phyloP scores from a whole-genome alignment of 2,797 vertebrate species.

The Leontocebus nigricollis region DNA sequence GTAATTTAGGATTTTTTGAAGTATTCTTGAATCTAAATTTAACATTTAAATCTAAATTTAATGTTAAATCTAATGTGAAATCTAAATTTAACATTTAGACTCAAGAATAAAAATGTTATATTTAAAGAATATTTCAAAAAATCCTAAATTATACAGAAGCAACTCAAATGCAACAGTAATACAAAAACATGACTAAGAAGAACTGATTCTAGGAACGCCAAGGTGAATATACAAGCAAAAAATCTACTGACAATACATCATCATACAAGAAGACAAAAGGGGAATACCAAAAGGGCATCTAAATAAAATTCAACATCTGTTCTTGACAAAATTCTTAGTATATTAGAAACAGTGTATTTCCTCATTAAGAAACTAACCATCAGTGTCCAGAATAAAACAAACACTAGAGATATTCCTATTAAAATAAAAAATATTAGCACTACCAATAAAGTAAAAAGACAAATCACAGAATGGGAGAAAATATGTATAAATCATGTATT shows the following conservation, averaged over 20 bases:
- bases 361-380: background rate
- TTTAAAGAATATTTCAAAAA: background rate
- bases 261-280: background rate
- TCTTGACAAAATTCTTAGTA: conserved; percentile 1
- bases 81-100: background rate
- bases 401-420: background rate
- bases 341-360: background rate
- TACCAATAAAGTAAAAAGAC: background rate
- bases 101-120: background rate
- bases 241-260: background rate
- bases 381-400: background rate
- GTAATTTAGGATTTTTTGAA: no score
- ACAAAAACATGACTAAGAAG: background rate
- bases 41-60: background rate
- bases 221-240: background rate
- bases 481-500: background rate
- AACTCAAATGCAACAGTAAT: background rate
- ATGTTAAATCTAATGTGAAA: no score
- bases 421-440: background rate
- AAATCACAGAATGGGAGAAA: background rate
- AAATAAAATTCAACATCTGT: background rate
- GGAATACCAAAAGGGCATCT: background rate
- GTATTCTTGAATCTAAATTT: background rate
- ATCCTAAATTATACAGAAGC: background rate
- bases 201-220: background rate